These are phyloP conservation scores for Lasioglossum pauxillum DNA, from an alignment of 2,888 invertebrate genomes.

Conservation along the genomic window DNA sequence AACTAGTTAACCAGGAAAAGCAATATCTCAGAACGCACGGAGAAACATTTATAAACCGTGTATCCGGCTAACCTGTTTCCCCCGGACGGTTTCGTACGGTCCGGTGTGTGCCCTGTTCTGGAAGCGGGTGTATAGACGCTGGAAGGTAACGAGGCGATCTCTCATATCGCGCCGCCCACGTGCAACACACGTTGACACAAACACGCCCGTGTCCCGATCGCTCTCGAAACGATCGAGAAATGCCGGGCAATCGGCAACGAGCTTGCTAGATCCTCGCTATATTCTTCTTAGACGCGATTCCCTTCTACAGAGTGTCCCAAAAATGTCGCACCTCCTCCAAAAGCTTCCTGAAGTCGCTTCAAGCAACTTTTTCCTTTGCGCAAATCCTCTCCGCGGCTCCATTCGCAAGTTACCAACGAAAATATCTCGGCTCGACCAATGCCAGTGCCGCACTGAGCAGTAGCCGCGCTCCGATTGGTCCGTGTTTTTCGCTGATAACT, in stretches of 20 bases:
- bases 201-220: slow-evolving; percentile 63
- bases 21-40: slow-evolving; percentile 61
- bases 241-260: slow-evolving; percentile 21
- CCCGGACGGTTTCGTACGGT: slow-evolving; percentile 42
- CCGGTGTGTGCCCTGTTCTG: slow-evolving; percentile 48
- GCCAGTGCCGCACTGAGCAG: no score
- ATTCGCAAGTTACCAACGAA: no score
- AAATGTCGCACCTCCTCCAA: no score
- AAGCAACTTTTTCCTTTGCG: no score
- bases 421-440: no score
- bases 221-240: slow-evolving; percentile 37
- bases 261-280: background rate
- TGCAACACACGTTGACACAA: slow-evolving; percentile 65
- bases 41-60: slow-evolving; percentile 57
- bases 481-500: no score
- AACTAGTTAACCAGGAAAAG: slow-evolving; percentile 64
- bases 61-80: slow-evolving; percentile 65
- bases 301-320: no score
- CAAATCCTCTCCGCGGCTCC: no score
- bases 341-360: no score
- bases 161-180: slow-evolving; percentile 71
- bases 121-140: slow-evolving; percentile 56
- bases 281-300: no score
- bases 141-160: slow-evolving; percentile 70
- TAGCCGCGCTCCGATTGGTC: no score